Base-by-base conservation (phyloP, 2,797 vertebrate genomes). In the Leptatherina wallacei region DNA sequence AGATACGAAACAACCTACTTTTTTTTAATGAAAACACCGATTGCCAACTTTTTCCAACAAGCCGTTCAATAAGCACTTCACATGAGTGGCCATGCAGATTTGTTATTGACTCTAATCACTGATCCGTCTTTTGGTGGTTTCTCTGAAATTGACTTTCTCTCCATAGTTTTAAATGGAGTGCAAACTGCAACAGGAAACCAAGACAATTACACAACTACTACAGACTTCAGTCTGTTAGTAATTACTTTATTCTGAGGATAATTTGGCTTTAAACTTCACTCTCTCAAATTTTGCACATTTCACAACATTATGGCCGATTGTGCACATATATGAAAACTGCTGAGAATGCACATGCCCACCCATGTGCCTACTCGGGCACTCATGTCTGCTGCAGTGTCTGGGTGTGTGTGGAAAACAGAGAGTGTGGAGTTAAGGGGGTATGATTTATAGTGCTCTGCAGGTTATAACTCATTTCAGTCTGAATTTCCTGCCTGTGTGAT, bases 401-500 rank as follows among this genome's bases (percentile, higher is more conserved):
- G 24, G 32, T 60, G 75, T 57, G 72, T 73, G 75, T 71, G 77
- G 9, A 54, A 65, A 77, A 74, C 54, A 64, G 66, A 70, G 59
- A 70, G 69, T 68, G 79, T 55, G 61, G 70, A 82, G 84, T 89
- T 81, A 81, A 79, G 79, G 69, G 82, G 71, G 74, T 51, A 59
- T 82, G 86, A 92, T 91, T 93, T 89, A 92, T 87, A 78, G 85
- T 36, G 61, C 84, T 88, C 81, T 61, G 71, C 88, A 86, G 85
- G 88, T 90, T 88, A 85, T 91, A 90, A 92, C 88, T 93, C 88
- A 90, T 92, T 92, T 91, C 85, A 88, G 87, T 88, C 82, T 82
- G 87, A 90, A 92, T 91, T 90, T 85, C 84, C 85, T 88, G 87
- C 84, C 78, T 69, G 80, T 91, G 88, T 85, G 84, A 89, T 89